A percentile compares a stretch with the other conserved stretches of the same genome.
Conservation (phyloP, 2,113 vertebrate genomes). For the Corythornis vintsioides region DNA sequence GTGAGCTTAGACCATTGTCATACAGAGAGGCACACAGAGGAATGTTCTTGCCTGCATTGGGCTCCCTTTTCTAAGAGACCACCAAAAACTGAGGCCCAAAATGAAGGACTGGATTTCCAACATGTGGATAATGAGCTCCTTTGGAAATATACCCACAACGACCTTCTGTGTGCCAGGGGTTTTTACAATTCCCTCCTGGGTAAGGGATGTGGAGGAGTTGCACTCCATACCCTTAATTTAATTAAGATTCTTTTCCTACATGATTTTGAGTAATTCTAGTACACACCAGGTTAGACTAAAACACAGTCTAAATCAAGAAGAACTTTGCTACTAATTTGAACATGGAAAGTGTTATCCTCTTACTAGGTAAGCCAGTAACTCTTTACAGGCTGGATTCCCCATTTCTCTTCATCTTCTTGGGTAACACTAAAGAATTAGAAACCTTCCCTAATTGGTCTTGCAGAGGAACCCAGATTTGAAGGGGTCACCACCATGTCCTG, state of each 20-base stretch:
- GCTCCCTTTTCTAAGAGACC: neutral
- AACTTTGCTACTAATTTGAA: neutral
- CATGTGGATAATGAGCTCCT: neutral
- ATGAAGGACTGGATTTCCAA: neutral
- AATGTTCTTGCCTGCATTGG: neutral
- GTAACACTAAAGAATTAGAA: neutral
- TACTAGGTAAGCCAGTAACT: neutral
- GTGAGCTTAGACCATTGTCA: neutral
- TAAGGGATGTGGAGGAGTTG: neutral
- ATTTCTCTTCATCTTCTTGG: neutral
- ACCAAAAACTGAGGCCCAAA: neutral
- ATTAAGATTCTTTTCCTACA: neutral
- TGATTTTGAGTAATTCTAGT: neutral
- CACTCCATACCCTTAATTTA: neutral
- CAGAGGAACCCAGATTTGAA: neutral
- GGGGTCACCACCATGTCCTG: fast-evolving
- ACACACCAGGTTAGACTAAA: neutral
- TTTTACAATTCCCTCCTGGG: neutral
- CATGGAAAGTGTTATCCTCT: neutral
- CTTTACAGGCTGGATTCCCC: neutral
- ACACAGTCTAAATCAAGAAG: neutral
- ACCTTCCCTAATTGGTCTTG: neutral
- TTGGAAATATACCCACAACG: neutral
- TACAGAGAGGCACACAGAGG: fast-evolving
- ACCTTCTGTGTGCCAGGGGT: neutral